Evolutionary conservation across 2,888 invertebrate species (phyloP).

Genomic region (Chloroclystis v-ata): DNA sequence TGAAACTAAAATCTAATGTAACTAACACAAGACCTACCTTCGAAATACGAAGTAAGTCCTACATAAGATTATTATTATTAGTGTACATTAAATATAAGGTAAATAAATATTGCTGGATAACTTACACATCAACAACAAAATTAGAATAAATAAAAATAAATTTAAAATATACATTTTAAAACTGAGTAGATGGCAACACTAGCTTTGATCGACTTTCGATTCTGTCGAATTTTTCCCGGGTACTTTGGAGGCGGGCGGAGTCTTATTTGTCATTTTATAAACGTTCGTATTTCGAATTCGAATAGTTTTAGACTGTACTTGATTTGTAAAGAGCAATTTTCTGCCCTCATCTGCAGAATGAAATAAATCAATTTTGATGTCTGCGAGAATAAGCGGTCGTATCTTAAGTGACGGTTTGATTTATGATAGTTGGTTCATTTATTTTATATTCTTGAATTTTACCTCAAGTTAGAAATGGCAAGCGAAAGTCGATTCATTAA

Average conservation of each 20-base stretch:
- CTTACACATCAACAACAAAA: no score
- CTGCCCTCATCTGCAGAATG: background rate
- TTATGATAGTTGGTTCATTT: background rate
- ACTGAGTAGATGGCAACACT: no score
- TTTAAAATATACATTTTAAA: no score
- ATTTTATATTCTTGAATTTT: slow-evolving; percentile 2
- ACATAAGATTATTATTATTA: no score
- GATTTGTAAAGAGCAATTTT: slow-evolving; percentile 10
- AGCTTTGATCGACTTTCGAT: slow-evolving; percentile 33
- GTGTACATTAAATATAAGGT: no score
- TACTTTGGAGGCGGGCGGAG: slow-evolving; percentile 14
- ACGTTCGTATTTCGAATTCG: slow-evolving; percentile 6
- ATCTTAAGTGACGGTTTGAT: slow-evolving; percentile 1
- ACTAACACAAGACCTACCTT: no score
- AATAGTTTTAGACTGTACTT: slow-evolving; percentile 10
- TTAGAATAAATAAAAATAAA: no score
- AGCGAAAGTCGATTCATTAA: background rate
- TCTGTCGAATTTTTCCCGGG: slow-evolving; percentile 36
- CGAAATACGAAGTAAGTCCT: no score
- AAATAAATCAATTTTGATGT: background rate
- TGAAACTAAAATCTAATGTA: no score
- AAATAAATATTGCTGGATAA: no score
- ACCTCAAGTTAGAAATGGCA: background rate
- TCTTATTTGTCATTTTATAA: slow-evolving; percentile 24
- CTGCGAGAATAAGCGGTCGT: background rate